Conservation (phyloP, 2,113 vertebrate species). For the Raphicerus campestris region DNA sequence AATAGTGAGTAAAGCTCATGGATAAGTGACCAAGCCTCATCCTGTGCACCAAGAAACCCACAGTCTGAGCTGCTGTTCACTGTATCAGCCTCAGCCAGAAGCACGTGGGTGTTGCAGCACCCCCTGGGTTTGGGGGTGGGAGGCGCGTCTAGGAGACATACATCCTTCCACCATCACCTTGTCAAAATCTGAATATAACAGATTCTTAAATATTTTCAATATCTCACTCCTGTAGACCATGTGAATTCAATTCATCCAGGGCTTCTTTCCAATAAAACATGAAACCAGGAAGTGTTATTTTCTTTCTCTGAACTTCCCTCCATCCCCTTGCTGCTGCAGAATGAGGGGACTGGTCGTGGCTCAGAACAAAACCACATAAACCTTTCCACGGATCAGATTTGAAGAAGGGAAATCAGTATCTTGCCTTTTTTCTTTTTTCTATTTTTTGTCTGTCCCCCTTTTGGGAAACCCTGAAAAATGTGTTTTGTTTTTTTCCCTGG, state of each 20-base stretch:
- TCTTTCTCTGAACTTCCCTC: conserved; percentile 38
- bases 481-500: background rate
- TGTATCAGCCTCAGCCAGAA: background rate
- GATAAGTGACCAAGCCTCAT: background rate
- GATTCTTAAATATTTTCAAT: conserved; percentile 53
- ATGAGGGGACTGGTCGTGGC: conserved; percentile 20
- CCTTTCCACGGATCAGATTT: background rate
- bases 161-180: background rate
- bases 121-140: background rate
- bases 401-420: background rate
- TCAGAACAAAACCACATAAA: conserved; percentile 35
- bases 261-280: conserved; percentile 75
- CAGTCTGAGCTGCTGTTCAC: too few species aligned
- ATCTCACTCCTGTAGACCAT: conserved; percentile 58
- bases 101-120: background rate
- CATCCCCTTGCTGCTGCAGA: conserved; percentile 25
- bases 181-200: conserved; percentile 26
- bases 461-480: background rate
- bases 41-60: background rate
- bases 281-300: conserved; percentile 77
- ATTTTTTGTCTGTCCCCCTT: background rate
- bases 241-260: conserved; percentile 74
- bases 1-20: background rate
- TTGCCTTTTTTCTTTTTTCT: background rate
- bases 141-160: fast-evolving